Percentiles rank a stretch among this genome's conserved stretches.
These are phyloP conservation scores for Cheirogaleus medius DNA, from an alignment of 2,113 vertebrate genomes.

Conservation along the genomic window DNA sequence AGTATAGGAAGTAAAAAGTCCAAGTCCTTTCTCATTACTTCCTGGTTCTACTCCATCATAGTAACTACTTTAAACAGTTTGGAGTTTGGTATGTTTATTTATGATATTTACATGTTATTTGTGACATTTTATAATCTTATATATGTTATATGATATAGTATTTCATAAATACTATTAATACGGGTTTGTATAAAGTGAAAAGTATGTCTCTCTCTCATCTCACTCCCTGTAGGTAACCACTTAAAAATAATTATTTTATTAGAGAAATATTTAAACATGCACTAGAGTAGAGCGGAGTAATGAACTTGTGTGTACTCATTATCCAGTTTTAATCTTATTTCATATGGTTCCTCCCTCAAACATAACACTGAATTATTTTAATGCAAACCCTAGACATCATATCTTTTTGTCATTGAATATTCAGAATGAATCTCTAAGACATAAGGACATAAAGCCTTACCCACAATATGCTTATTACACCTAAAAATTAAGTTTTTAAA, in stretches of 20 bases:
- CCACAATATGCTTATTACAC: background rate
- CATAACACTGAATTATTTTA: background rate
- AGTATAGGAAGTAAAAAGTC: too few relatives aligned
- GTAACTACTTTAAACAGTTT: too few relatives aligned
- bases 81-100: too few relatives aligned
- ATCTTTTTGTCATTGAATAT: background rate
- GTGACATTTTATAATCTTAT: too few relatives aligned
- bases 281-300: background rate
- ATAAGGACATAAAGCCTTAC: background rate
- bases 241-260: conserved; percentile 4
- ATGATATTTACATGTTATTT: too few relatives aligned
- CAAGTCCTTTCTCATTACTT: too few relatives aligned
- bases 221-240: background rate
- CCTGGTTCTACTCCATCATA: too few relatives aligned
- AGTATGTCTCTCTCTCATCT: background rate
- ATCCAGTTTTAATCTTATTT: background rate
- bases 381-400: background rate
- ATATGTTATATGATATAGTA: too few relatives aligned
- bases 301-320: background rate
- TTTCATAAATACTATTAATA: background rate
- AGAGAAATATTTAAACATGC: conserved; percentile 19
- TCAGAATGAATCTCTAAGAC: background rate
- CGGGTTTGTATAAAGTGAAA: background rate
- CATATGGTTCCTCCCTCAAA: background rate
- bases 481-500: background rate